Conservation (phyloP, 2,888 invertebrate genomes). For the Hipparchia semele region DNA sequence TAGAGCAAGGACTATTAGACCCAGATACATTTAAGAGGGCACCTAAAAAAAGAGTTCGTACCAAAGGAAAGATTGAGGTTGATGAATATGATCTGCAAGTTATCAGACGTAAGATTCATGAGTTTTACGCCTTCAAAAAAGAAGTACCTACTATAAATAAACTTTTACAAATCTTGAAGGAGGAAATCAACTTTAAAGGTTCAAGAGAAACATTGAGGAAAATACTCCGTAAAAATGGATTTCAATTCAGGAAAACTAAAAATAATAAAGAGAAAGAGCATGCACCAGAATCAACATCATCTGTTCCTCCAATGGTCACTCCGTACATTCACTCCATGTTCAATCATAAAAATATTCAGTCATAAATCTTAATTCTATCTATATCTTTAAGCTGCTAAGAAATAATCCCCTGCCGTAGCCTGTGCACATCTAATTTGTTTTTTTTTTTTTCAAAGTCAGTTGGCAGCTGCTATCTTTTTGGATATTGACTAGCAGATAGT, state of each 20-base stretch:
- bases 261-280: conserved; percentile 74
- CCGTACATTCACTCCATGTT: conserved; percentile 76
- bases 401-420: background rate
- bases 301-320: conserved; percentile 70
- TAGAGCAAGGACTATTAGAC: conserved; percentile 74
- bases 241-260: conserved; percentile 76
- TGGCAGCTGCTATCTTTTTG: no score
- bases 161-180: conserved; percentile 70
- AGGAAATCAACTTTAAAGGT: conserved; percentile 76
- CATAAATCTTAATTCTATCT: conserved; percentile 45
- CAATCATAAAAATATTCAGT: conserved; percentile 72
- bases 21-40: conserved; percentile 72
- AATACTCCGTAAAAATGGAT: conserved; percentile 74
- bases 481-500: no score
- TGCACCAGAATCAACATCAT: conserved; percentile 55
- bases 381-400: background rate
- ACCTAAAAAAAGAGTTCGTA: conserved; percentile 72
- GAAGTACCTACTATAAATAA: conserved; percentile 78
- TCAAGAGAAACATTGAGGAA: conserved; percentile 74
- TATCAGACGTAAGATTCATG: conserved; percentile 74
- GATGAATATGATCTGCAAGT: conserved; percentile 76
- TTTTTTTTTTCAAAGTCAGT: background rate
- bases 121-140: conserved; percentile 76
- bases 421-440: background rate
- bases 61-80: conserved; percentile 76